Percentiles rank a stretch among this genome's conserved stretches.
Conservation (phyloP, 1,140 invertebrate genomes). For the Pseudomyrmex pallidus region DNA sequence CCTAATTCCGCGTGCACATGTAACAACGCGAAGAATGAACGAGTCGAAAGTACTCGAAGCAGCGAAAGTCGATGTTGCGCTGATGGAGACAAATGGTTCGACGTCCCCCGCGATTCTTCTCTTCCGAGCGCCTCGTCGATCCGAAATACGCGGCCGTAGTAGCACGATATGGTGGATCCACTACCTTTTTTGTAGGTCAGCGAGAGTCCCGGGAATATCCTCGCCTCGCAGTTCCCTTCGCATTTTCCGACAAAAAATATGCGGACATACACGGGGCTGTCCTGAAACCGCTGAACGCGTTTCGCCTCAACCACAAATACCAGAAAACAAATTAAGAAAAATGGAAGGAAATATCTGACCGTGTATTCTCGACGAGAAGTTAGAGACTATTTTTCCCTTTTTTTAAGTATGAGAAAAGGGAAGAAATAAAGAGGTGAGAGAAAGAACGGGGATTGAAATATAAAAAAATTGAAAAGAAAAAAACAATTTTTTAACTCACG, state of each 20-base stretch:
- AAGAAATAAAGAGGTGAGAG: background rate
- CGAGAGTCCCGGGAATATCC: background rate
- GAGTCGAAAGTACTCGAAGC: background rate
- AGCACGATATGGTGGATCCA: background rate
- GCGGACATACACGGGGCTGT: background rate
- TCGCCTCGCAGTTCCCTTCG: background rate
- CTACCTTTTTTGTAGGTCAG: background rate
- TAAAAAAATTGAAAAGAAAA: background rate
- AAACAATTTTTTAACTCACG: too few species aligned
- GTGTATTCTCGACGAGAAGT: conserved; percentile 9
- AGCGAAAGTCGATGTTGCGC: conserved; percentile 27
- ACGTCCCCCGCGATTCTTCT: conserved; percentile 25
- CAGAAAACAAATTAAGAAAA: conserved; percentile 10
- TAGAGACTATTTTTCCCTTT: background rate
- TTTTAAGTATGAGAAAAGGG: too few species aligned
- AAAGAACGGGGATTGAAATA: background rate
- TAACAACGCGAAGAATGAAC: conserved; percentile 36
- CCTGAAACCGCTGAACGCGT: background rate
- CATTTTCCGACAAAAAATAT: conserved; percentile 12
- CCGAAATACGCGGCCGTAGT: conserved; percentile 6
- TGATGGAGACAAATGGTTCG: conserved; percentile 49
- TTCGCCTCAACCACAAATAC: background rate
- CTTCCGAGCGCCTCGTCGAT: conserved; percentile 29
- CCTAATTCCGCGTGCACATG: conserved; percentile 20
- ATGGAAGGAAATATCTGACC: background rate